Conservation (phyloP, 1,140 invertebrate species). For the Tribolium madens region DNA sequence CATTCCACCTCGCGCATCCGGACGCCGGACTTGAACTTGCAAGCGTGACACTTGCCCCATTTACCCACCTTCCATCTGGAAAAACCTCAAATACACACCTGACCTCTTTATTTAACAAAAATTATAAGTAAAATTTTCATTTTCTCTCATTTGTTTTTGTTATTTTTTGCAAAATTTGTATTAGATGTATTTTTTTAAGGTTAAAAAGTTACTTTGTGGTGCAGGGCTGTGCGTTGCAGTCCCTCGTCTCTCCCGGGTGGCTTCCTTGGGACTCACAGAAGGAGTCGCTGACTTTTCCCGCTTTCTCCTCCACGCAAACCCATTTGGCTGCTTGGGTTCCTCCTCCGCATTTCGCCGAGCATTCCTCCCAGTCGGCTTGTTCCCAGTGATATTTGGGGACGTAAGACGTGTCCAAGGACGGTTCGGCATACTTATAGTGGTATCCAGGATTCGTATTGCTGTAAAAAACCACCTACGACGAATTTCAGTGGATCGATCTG, state of each 20-base stretch:
- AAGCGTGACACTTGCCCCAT: constrained; percentile 69
- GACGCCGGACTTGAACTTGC: constrained; percentile 65
- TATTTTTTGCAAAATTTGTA: too few relatives aligned
- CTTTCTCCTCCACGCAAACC: constrained; percentile 66
- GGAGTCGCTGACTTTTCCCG: constrained; percentile 65
- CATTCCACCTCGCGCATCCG: constrained; percentile 67
- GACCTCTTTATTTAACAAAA: too few relatives aligned
- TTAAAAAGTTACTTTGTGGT: too few relatives aligned
- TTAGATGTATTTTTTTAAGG: too few relatives aligned
- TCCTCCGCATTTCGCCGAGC: constrained; percentile 67
- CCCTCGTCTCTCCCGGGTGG: constrained; percentile 62
- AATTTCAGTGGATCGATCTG: constrained; percentile 4
- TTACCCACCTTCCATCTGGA: constrained; percentile 68
- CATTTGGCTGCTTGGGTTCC: constrained; percentile 65
- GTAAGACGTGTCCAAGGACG: constrained; percentile 56
- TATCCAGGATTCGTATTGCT: constrained; percentile 64
- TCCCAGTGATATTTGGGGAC: constrained; percentile 68
- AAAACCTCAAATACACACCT: background rate
- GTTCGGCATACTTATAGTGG: constrained; percentile 65
- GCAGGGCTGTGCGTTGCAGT: constrained; percentile 67
- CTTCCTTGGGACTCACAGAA: constrained; percentile 65
- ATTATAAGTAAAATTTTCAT: too few relatives aligned
- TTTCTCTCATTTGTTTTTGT: too few relatives aligned
- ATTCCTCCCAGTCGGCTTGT: constrained; percentile 66
- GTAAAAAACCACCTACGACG: constrained; percentile 65